phyloP scores from a whole-genome alignment of 2,113 vertebrate species.

The Micromys minutus region DNA sequence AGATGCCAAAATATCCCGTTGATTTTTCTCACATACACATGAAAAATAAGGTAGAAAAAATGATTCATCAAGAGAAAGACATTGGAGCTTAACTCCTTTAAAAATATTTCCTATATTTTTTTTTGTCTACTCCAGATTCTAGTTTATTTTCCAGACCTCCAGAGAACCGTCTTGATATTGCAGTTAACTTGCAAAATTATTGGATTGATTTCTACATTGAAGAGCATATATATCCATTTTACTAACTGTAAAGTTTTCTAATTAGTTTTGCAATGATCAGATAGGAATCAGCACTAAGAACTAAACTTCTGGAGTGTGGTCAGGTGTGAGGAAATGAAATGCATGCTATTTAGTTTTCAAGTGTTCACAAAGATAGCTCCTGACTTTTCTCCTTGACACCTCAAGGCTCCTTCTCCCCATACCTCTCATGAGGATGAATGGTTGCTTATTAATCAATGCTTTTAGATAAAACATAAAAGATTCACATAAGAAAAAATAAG shows the following conservation, averaged over 20 bases:
- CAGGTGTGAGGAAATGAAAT: constrained; percentile 1
- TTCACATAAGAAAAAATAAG: not conserved
- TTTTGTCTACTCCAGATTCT: constrained; percentile 27
- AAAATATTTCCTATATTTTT: constrained; percentile 1
- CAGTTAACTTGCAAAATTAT: constrained; percentile 26
- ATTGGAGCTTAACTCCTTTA: constrained; percentile 7
- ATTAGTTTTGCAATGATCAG: not conserved
- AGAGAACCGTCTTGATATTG: not conserved
- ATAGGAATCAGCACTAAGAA: not conserved
- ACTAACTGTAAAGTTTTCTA: constrained; percentile 14
- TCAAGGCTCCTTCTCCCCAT: not conserved
- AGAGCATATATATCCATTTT: not conserved
- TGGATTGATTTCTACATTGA: not conserved
- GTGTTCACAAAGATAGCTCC: not conserved
- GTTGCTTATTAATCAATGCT: not conserved
- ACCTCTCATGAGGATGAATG: not conserved
- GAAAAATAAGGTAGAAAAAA: not conserved
- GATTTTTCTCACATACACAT: constrained; percentile 17
- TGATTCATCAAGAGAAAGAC: constrained; percentile 18
- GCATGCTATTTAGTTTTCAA: constrained; percentile 31
- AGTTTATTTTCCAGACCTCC: not conserved
- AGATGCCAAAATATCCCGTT: not conserved
- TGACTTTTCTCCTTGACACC: constrained; percentile 15
- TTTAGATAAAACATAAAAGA: constrained; percentile 53
- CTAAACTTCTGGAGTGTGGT: not conserved